Evolutionary conservation across 2,797 vertebrate species (phyloP).

Genomic region (Phrynocephalus vlangalii): DNA sequence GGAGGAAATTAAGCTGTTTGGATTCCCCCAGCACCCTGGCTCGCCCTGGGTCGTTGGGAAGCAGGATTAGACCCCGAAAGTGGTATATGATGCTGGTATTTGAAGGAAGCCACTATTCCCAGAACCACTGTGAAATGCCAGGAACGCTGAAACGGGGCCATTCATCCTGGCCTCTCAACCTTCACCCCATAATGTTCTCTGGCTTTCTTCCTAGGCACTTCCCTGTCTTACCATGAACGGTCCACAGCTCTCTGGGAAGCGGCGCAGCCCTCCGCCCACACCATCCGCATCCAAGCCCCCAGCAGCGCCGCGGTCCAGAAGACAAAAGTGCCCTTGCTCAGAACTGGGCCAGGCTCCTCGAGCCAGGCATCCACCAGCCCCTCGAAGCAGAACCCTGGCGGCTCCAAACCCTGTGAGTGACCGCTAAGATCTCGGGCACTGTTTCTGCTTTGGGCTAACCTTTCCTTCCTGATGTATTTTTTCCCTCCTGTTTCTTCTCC

Average conservation of each 20-base stretch:
- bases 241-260: slow-evolving; percentile 14
- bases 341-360: background rate
- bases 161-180: too few relatives aligned
- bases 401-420: slow-evolving; percentile 4
- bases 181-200: background rate
- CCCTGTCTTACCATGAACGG: background rate
- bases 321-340: slow-evolving; percentile 67
- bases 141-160: background rate
- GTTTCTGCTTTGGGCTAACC: too few relatives aligned
- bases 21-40: too few relatives aligned
- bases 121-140: background rate
- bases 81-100: too few relatives aligned
- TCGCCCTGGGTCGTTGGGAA: too few relatives aligned
- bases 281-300: slow-evolving; percentile 43
- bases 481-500: background rate
- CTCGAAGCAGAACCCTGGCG: slow-evolving; percentile 12
- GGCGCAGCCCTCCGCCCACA: background rate
- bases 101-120: background rate
- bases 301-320: slow-evolving; percentile 66
- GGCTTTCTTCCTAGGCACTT: background rate
- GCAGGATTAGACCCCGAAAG: too few relatives aligned
- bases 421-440: rapidly evolving
- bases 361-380: slow-evolving; percentile 27
- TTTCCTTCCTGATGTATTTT: slow-evolving; percentile 9
- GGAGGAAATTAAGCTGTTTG: too few relatives aligned